Base-by-base conservation (phyloP, 1,140 invertebrate species). In the Drosophila truncata region DNA sequence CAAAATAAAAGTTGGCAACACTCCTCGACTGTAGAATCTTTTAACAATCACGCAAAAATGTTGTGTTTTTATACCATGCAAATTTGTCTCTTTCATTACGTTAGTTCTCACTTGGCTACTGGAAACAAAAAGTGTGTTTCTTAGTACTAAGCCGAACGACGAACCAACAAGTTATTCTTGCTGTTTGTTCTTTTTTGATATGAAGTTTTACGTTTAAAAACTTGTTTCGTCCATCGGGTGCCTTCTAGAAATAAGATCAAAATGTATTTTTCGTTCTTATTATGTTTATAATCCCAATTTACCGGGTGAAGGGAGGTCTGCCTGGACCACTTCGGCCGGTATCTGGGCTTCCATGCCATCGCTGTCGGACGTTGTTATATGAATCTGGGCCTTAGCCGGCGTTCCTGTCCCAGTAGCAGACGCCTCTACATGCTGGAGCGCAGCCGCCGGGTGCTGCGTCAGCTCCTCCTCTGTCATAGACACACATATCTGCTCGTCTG, bases 311-410 rank as follows among this genome's bases (percentile, higher is more conserved):
- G 96, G 96, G 78, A 96, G 94, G 91, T 96, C 96, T 2, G 96
- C 96, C 93, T 96, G 96, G 39, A 97, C 95, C 29, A 97, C 95
- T 93, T 97, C 96, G 63, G 96, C 96, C 25, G 97, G 96, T 80
- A 97, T 96, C 93, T 97, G 96, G 52, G 94, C 91, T 92, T 95
- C 92, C 75, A 94, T 92, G 42, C 92, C 92, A 62, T 94, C 93
- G 93, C 94, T 92, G 93, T 94, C 93, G 92, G 93, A 93, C 92
- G 93, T 94, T 93, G 92, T 82, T 80, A 91, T 69, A 73, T 85
- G 65, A 78, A 91, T 90, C 60, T 92, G 91, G 18, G 91, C 82
- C 14, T 82, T 91, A 16, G 78, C 55, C 27, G 91, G 65, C 2
- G 81, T 85, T 37, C 77, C 80, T 44, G 66, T 69, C 42, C 70